Conservation (phyloP, 2,888 invertebrate species). For the Lithophane semibrunnea region DNA sequence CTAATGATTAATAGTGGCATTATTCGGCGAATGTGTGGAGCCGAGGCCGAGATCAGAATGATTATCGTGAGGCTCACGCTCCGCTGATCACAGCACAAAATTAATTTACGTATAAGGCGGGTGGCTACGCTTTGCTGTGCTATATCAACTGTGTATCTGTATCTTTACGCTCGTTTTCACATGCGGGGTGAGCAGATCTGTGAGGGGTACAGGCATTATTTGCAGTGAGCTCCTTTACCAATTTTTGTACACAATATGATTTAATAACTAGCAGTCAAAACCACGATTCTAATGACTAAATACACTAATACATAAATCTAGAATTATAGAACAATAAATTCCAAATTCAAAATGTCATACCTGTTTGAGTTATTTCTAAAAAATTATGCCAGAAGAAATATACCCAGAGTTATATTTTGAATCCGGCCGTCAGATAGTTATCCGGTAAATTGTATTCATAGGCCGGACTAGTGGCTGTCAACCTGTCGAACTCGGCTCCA, state of each 20-base stretch:
- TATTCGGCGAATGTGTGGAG: conserved; percentile 76
- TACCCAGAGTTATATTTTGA: conserved; percentile 49
- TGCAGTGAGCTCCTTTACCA: conserved; percentile 11
- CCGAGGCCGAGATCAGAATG: conserved; percentile 80
- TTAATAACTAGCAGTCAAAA: conserved; percentile 2
- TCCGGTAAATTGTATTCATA: conserved; percentile 81
- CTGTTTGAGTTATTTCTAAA: conserved; percentile 22
- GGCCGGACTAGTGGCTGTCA: conserved; percentile 74
- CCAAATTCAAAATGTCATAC: too few relatives aligned
- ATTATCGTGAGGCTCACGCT: conserved; percentile 84
- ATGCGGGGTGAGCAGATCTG: conserved; percentile 50
- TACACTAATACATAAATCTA: neutral
- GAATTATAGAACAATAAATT: neutral
- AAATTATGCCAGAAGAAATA: conserved; percentile 36
- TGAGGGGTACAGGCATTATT: conserved; percentile 48
- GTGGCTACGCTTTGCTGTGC: conserved; percentile 54
- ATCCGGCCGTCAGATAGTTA: conserved; percentile 71
- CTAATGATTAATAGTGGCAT: conserved; percentile 81
- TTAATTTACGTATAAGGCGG: conserved; percentile 84
- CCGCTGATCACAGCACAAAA: conserved; percentile 85
- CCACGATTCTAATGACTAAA: neutral
- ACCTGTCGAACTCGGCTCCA: conserved; percentile 70
- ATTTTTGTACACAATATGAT: conserved; percentile 12
- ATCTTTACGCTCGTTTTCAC: conserved; percentile 60
- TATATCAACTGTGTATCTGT: conserved; percentile 57